A percentile compares a stretch with the other conserved stretches of the same genome.
phyloP scores from a whole-genome alignment of 2,797 vertebrate species.

The Silurus aristotelis region DNA sequence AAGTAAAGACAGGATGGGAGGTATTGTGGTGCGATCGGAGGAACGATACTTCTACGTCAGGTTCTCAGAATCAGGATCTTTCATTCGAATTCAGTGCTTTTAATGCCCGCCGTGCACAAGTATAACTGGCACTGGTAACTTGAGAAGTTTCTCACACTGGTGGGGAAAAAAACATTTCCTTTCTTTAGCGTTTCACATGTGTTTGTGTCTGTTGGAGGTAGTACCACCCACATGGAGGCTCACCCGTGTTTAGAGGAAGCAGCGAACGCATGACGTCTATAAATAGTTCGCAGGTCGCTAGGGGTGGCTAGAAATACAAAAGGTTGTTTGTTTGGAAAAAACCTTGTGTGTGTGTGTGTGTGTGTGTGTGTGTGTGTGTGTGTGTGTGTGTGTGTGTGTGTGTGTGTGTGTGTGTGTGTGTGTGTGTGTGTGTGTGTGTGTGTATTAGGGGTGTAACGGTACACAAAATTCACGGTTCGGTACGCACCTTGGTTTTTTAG shows the following conservation, averaged over 20 bases:
- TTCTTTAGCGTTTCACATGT: constrained; percentile 36
- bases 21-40: no score
- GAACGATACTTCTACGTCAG: neutral
- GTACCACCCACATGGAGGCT: constrained; percentile 57
- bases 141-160: constrained; percentile 15
- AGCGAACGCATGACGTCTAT: constrained; percentile 47
- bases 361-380: no score
- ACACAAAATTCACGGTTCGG: no score
- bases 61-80: neutral
- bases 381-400: no score
- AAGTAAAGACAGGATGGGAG: neutral
- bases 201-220: constrained; percentile 47
- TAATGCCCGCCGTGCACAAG: neutral
- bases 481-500: no score
- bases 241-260: constrained; percentile 54
- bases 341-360: no score
- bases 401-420: no score
- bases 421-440: no score
- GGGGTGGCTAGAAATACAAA: constrained; percentile 20
- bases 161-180: constrained; percentile 11
- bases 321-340: neutral
- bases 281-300: constrained; percentile 51
- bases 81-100: neutral
- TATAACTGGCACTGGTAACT: neutral
- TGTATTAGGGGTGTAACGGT: no score